A percentile compares a stretch with the other conserved stretches of the same genome.
These are phyloP conservation scores for Calycopis cecrops DNA, from an alignment of 1,140 invertebrate genomes.

Conservation along the genomic window DNA sequence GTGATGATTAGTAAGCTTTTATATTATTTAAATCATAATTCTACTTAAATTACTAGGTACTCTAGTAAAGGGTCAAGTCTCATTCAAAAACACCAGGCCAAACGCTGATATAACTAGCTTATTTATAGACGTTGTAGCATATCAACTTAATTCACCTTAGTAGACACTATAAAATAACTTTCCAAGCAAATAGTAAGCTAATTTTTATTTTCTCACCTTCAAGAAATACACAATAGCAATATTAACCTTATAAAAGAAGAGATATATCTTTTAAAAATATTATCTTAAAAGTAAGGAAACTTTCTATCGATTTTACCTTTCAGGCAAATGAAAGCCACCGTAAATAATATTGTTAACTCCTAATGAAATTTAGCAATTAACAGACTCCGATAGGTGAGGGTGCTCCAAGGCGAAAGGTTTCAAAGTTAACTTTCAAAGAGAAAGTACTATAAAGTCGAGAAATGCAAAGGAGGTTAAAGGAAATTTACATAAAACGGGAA, in stretches of 20 bases:
- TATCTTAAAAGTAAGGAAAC: neutral
- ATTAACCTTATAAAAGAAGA: neutral
- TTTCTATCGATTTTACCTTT: neutral
- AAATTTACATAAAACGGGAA: constrained; percentile 31
- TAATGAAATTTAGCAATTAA: constrained; percentile 23
- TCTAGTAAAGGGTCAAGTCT: no score
- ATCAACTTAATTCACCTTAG: no score
- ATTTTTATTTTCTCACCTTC: no score
- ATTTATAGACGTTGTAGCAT: no score
- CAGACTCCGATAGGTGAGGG: constrained; percentile 24
- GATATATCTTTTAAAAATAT: neutral
- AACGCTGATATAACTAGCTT: no score
- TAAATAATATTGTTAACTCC: constrained; percentile 8
- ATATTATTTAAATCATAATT: no score
- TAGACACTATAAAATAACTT: no score
- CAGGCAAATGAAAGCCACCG: constrained; percentile 6
- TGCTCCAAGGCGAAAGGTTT: constrained; percentile 24
- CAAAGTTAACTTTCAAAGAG: constrained; percentile 30
- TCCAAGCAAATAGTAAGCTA: no score
- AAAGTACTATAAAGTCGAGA: constrained; percentile 27
- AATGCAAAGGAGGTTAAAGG: constrained; percentile 30
- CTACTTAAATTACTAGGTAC: no score
- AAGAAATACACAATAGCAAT: no score
- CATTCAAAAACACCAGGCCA: no score
- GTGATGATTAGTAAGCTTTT: no score